Evolutionary conservation across 2,113 vertebrate genomes (phyloP), one percentile per base, ranked within the genome.

Genomic region (Chionomys nivalis): DNA sequence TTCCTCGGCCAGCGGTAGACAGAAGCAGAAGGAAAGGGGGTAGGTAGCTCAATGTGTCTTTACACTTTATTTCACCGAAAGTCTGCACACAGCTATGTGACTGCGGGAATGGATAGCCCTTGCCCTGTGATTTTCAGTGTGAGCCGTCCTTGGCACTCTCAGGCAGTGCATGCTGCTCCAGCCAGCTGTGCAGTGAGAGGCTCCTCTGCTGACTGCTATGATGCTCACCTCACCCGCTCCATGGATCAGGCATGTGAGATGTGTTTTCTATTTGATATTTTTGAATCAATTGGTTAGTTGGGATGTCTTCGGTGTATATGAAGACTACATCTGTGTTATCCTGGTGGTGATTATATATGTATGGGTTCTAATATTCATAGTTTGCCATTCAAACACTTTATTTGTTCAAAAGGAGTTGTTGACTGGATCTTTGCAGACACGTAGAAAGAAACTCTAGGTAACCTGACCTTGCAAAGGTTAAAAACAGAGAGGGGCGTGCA

Each of bases 11-110:
- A 87, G 89, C 65, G 31, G 6, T 12, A 70, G 24, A 16, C 47
- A 52, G 44, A 68, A 70, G 47, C 14, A 13, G 12, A 12, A 78
- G 63, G 70, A 91, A 28, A 81, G 19, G n/a, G 61, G 17, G 10
- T 65, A 16, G 39, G 7, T 63, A 26, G 6, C 28, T 86, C 72
- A n/a, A 70, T 39, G 10, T 16, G 52, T 55, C 44, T 89, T 73
- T 61, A 79, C 33, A 85, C 85, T 58, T 82, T 86, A 65, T 75
- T 94, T 96, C 88, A 42, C 92, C 24, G 83, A 24, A 88, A 52
- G 63, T n/a, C 47, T 52, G 4, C 85, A 26, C 39, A 36, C 17
- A 10, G 33, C 11, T 44, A 26, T 61, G 14, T 85, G 61, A 24
- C 3, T 63, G 44, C n/a, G 17, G 39, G 81, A 3, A 39, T 21